A percentile compares a stretch with the other conserved stretches of the same genome.
Conservation (phyloP, 1,140 invertebrate genomes). For the Zaprionus africanus region DNA sequence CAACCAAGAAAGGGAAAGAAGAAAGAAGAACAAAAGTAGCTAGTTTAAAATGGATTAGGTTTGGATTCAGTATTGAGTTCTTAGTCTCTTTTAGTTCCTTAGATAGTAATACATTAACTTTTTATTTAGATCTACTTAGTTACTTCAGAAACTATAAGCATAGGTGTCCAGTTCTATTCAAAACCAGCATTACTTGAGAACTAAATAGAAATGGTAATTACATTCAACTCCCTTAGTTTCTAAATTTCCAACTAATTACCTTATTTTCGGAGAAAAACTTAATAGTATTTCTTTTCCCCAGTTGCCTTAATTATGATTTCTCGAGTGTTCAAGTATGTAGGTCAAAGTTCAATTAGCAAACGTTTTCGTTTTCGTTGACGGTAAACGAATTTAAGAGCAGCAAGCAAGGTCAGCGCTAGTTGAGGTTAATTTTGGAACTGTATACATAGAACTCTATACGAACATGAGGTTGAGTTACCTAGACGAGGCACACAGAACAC, state of each 20-base stretch:
- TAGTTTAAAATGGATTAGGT: background rate
- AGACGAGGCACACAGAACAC: background rate
- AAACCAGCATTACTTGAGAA: background rate
- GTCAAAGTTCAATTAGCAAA: constrained; percentile 2
- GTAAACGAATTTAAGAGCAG: background rate
- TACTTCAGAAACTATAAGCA: too few relatives aligned
- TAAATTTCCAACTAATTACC: background rate
- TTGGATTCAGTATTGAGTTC: background rate
- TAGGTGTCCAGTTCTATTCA: background rate
- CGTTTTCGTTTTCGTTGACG: background rate
- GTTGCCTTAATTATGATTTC: background rate
- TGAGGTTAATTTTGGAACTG: background rate
- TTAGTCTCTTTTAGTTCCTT: background rate
- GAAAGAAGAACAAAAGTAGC: background rate
- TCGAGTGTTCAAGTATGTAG: background rate
- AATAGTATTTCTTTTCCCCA: background rate
- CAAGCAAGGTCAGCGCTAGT: background rate
- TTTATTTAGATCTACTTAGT: too few relatives aligned
- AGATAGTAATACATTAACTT: background rate
- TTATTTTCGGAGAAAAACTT: background rate
- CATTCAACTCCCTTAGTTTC: background rate
- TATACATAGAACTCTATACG: background rate
- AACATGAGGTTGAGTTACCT: background rate
- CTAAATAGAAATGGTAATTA: background rate
- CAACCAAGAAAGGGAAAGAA: background rate